A percentile compares a stretch with the other conserved stretches of the same genome.
Evolutionary conservation across 1,140 invertebrate genomes (phyloP).

Genomic region (Drosophila auraria): DNA sequence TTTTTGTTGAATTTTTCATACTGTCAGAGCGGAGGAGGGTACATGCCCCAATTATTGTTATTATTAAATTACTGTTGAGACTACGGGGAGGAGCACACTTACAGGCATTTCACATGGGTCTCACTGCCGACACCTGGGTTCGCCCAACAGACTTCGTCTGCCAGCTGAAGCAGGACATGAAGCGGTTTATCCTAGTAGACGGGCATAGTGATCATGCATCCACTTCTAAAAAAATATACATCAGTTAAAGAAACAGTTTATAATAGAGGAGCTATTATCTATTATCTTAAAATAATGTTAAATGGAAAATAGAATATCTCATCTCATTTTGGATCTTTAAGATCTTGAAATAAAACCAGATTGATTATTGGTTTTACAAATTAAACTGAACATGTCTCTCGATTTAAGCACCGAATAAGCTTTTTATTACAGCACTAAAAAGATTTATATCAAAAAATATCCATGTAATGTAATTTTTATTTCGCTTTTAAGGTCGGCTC

Average conservation of each 20-base stretch:
- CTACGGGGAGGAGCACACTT: conserved; percentile 33
- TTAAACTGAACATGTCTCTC: too few relatives aligned
- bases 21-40: conserved; percentile 15
- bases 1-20: conserved; percentile 85
- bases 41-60: background rate
- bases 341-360: background rate
- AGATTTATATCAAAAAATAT: background rate
- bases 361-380: too few relatives aligned
- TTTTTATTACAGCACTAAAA: background rate
- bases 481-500: background rate
- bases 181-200: conserved; percentile 67
- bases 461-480: background rate
- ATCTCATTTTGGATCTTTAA: background rate
- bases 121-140: conserved; percentile 72
- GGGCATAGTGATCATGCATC: conserved; percentile 54
- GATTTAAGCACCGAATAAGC: background rate
- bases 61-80: background rate
- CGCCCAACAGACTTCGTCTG: conserved; percentile 77
- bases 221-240: conserved; percentile 42
- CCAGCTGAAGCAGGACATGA: conserved; percentile 72
- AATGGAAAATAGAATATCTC: too few relatives aligned
- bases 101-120: conserved; percentile 85
- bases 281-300: too few relatives aligned
- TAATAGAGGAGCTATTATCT: too few relatives aligned
- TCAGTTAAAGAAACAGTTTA: background rate